Base-by-base conservation (phyloP, 1,140 invertebrate genomes). In the Cherax destructor region DNA sequence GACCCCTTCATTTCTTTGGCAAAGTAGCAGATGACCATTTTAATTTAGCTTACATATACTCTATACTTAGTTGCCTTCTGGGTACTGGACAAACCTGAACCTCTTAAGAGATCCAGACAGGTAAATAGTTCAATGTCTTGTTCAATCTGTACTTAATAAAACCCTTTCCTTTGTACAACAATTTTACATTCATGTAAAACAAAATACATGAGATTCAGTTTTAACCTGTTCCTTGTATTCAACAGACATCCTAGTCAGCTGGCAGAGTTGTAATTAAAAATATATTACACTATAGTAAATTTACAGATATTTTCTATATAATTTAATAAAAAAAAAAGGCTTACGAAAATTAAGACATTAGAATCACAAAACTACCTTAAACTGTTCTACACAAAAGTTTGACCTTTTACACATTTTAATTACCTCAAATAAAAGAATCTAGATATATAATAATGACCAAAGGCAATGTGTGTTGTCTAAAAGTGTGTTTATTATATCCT, bases 401-500 rank as follows among this genome's bases (percentile, higher is more conserved):
- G 21, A 87, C 50, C 56, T 24, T 52, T 87, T 61, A 7, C 52
- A 50, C 59, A 81, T 81, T 3, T 41, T n/a, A 83, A 86, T 47
- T 50, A 86, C n/a, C 56, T 61, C 41, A 59, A 24, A 41, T 59
- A 18, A 80, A 59, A 88, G 85, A 77, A 59, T 85, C 18, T 90
- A 56, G 56, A 84, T 56, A 78, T 90, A 65, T 59, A 81, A 91
- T 52, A 56, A 84, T 24, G 74, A 85, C 76, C 83, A 59, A 91
- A 91, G 89, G 89, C 89, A 91, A 65, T 79, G 76, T 91, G 89
- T 91, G 89, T 78, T 85, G 65, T 89, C 65, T 89, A 61, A 59
- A 89, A 83, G 83, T 91, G 89, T 91, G 89, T 91, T 91, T 91
- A 91, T 77, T 59, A 85, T 86, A 91, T 83, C 89, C 89, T 91